These are phyloP conservation scores for Capricornis sumatraensis DNA, from an alignment of 2,113 vertebrate genomes.

Conservation along the genomic window DNA sequence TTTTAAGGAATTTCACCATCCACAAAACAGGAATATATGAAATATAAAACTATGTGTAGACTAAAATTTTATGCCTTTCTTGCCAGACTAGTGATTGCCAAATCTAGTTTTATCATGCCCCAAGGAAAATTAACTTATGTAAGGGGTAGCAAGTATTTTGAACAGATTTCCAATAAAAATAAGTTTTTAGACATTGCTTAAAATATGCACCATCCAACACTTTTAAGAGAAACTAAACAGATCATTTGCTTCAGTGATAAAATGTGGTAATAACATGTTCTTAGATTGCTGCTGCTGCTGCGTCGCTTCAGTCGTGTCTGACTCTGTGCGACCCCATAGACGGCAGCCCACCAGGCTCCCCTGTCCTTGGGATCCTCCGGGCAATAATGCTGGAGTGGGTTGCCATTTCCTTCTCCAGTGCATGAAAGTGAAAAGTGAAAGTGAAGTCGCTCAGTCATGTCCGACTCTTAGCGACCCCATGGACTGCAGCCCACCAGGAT, in stretches of 20 bases:
- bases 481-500: too few species aligned
- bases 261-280: neutral
- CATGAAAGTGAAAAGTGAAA: too few species aligned
- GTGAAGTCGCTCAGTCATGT: too few species aligned
- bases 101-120: constrained; percentile 4
- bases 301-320: too few species aligned
- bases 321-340: too few species aligned
- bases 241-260: neutral
- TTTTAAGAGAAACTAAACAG: neutral
- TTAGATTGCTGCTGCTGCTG: neutral
- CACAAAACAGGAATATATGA: neutral
- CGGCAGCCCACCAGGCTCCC: too few species aligned
- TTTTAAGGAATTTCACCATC: neutral
- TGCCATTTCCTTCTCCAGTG: too few species aligned
- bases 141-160: neutral
- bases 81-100: neutral
- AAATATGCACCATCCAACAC: constrained; percentile 3
- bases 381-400: too few species aligned
- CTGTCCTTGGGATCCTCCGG: too few species aligned
- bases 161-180: constrained; percentile 34
- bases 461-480: too few species aligned
- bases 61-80: neutral
- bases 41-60: neutral
- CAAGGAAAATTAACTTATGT: neutral
- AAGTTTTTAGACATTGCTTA: neutral